Base-by-base conservation (phyloP, 2,797 vertebrate species). In the Psittacula derbiana region DNA sequence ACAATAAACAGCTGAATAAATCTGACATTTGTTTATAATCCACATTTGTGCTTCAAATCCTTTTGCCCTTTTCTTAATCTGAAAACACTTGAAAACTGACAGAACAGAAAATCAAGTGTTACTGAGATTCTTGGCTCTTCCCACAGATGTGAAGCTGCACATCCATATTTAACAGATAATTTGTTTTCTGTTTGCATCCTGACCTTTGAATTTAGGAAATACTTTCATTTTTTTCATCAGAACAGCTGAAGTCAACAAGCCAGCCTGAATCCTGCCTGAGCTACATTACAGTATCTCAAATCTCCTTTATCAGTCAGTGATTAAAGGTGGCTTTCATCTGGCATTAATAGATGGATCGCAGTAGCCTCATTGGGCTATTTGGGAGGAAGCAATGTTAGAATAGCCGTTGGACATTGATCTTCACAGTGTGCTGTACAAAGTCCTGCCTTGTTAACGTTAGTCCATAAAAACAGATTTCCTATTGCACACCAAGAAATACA, bases 11-110 rank as follows among this genome's bases (percentile, higher is more conserved):
- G 33, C 31, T 88, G 57, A 88, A 84, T 86, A 81, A 81, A 70
- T 94, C 50, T 88, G 76, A 73, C 47, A 76, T 90, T 91, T 96
- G 70, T 84, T 91, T 78, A 84, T 66, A 92, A 92, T 71, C 41
- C 50, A 80, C 43, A 93, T 86, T 57, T 53, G 10, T 94, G 36
- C 61, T 90, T 88, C 17, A 86, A 95, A 89, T 73, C 38, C 44
- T 86, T 88, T 90, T 83, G 53, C 40, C 61, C 49, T 60, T 93
- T 75, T 41, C 40, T 60, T 88, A 65, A 81, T 86, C 76, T 82
- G 52, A 73, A 90, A 91, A 49, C 33, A 85, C 66, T 55, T 73
- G 47, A 74, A 92, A 92, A 57, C 18, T 43, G 76, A 43, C 25
- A 67, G 55, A 88, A 75, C 8, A 58, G 41, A 86, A 91, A 73